Percentiles rank a stretch among this genome's conserved stretches.
Conservation (phyloP, 2,888 invertebrate genomes). For the Trachelus tabidus region DNA sequence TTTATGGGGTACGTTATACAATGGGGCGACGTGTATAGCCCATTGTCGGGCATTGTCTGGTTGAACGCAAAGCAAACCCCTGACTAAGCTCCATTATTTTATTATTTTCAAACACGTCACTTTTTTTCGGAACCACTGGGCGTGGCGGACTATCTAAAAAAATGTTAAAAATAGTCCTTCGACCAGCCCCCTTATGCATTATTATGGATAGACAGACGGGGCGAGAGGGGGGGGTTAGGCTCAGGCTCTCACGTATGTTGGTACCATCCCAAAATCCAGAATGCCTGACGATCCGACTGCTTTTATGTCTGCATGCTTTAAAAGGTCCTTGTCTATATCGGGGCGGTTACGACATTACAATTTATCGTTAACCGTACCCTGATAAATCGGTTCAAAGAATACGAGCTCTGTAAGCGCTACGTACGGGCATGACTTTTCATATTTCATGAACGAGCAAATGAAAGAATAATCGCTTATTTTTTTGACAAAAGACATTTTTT, state of each 20-base stretch:
- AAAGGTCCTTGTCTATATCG: conserved; percentile 1
- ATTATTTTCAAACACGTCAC: conserved; percentile 64
- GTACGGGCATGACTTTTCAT: neutral
- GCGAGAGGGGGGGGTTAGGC: neutral
- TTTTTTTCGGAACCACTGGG: conserved; percentile 49
- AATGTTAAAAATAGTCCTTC: conserved; percentile 43
- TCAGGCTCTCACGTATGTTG: neutral
- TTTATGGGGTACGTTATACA: conserved; percentile 61
- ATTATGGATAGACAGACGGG: conserved; percentile 19
- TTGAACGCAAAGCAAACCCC: conserved; percentile 45
- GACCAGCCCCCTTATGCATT: conserved; percentile 39
- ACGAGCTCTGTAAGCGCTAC: neutral
- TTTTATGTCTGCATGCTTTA: neutral
- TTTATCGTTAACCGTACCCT: conserved; percentile 1
- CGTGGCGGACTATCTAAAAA: conserved; percentile 48
- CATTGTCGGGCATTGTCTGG: conserved; percentile 54
- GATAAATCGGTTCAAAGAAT: conserved; percentile 2
- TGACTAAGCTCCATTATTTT: conserved; percentile 55
- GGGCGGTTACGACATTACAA: conserved; percentile 4
- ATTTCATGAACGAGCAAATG: neutral
- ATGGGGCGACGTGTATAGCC: conserved; percentile 53
- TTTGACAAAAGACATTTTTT: neutral
- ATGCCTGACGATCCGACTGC: neutral
- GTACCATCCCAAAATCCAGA: neutral
- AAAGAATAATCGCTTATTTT: no score